Percentiles rank a stretch among this genome's conserved stretches.
Evolutionary conservation across 1,140 invertebrate genomes (phyloP).

Genomic region (Atta cephalotes): DNA sequence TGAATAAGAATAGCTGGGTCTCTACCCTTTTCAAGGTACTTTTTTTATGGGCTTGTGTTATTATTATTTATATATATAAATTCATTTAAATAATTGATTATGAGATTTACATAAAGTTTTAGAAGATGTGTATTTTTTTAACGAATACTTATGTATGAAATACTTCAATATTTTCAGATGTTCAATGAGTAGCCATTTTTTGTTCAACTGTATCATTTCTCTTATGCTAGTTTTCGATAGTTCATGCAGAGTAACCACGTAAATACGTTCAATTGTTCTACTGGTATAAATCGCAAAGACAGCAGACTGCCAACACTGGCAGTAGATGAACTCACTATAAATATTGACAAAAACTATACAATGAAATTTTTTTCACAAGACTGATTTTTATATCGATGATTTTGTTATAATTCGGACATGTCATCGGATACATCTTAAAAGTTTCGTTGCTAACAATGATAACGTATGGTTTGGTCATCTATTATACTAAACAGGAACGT

Average conservation of each 20-base stretch:
- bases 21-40: too few species aligned
- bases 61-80: neutral
- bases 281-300: conserved; percentile 77
- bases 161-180: conserved; percentile 74
- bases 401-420: conserved; percentile 71
- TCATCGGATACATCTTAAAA: conserved; percentile 57
- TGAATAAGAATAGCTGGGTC: too few species aligned
- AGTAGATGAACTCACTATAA: conserved; percentile 45
- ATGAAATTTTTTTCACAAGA: conserved; percentile 72
- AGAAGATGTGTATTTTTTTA: neutral
- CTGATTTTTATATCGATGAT: conserved; percentile 66
- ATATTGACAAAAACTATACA: conserved; percentile 64
- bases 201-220: conserved; percentile 13
- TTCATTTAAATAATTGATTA: neutral
- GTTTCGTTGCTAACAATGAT: neutral
- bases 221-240: neutral
- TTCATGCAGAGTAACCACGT: conserved; percentile 25
- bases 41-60: too few species aligned
- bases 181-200: conserved; percentile 69
- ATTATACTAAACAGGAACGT: conserved; percentile 49
- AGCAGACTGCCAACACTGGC: conserved; percentile 68
- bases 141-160: neutral
- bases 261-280: conserved; percentile 77
- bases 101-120: neutral
- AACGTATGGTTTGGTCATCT: neutral